A percentile compares a stretch with the other conserved stretches of the same genome.
phyloP scores from a whole-genome alignment of 2,888 invertebrate species.

The Apamea epomidion region DNA sequence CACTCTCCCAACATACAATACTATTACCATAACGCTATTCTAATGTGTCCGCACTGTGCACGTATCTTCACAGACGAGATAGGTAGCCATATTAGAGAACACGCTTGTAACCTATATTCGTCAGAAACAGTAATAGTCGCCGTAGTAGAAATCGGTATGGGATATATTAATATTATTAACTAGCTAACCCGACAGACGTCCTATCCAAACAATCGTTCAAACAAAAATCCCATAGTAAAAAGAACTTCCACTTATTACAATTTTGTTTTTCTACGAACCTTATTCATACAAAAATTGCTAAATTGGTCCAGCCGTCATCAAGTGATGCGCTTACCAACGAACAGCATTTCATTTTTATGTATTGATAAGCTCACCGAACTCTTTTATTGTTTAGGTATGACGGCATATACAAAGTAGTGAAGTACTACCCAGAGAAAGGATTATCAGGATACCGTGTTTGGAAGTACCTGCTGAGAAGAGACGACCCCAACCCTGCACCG shows the following conservation, averaged over 20 bases:
- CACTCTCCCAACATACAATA: too few relatives aligned
- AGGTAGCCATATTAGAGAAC: neutral
- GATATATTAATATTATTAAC: neutral
- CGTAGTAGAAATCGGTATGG: neutral
- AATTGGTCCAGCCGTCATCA: neutral
- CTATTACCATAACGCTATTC: neutral
- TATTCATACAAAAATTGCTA: too few relatives aligned
- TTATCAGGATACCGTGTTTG: conserved; percentile 95
- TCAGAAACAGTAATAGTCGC: neutral
- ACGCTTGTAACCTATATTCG: neutral
- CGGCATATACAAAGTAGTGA: conserved; percentile 96
- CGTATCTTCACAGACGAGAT: neutral
- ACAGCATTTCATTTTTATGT: neutral
- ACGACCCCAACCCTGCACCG: conserved; percentile 94
- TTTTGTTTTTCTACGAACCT: neutral
- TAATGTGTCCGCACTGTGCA: neutral
- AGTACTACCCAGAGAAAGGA: conserved; percentile 95
- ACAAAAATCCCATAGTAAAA: neutral
- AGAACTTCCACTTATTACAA: neutral
- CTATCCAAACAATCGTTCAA: neutral
- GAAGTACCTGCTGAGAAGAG: conserved; percentile 94
- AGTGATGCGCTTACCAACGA: neutral
- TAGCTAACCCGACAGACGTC: neutral
- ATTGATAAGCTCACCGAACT: neutral
- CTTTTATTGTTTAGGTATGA: conserved; percentile 91